Base-by-base conservation (phyloP, 2,113 vertebrate genomes). In the Anolis sagrei region DNA sequence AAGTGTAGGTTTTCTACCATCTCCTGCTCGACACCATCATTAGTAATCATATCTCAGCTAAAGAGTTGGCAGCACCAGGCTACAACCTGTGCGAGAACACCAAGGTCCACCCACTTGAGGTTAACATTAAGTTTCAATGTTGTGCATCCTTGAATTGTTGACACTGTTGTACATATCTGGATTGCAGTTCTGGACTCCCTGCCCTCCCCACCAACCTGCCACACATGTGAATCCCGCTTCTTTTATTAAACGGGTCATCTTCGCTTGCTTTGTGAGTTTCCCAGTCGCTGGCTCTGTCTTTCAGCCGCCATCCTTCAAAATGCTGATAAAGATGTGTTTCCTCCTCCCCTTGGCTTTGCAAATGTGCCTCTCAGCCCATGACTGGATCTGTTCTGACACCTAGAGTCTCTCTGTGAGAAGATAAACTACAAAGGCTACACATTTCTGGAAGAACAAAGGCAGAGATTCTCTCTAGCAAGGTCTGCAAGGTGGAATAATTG, bases 221-320 rank as follows among this genome's bases (percentile, higher is more conserved):
- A 62, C 51, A 73, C 69, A 62, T 74, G 77, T 80, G 69, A 75
- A 86, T 75, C 51, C 39, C 10, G 39, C 39, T 80, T 86, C 77
- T 74, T 74, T 86, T 80, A 86, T 86, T 86, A 86, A 86, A 80
- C 32, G 39, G 69, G 69, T 80, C 69, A 64, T 73, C 78, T 86
- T 86, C 49, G 54, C 83, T 85, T 79, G 76, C 19, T 80, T 80
- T 80, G 77, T 49, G 77, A 49, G 68, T 80, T 64, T 27, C 58
- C 61, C 49, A 64, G 61, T 86, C 54, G 34, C 21, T 80, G 13
- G 69, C 4, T 79, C 49, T 4, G 2, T 58, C 11, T 58, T 58
- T 58, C 54, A 16, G 54, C 1, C 54, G 16, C 54, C 14, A 58
- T 5, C 54, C 54, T 58, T 58, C 54, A 58, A 19, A 4, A 14